Evolutionary conservation across 92 coral and sea anemone species (phyloP).

Genomic region (Desmophyllum pertusum): DNA sequence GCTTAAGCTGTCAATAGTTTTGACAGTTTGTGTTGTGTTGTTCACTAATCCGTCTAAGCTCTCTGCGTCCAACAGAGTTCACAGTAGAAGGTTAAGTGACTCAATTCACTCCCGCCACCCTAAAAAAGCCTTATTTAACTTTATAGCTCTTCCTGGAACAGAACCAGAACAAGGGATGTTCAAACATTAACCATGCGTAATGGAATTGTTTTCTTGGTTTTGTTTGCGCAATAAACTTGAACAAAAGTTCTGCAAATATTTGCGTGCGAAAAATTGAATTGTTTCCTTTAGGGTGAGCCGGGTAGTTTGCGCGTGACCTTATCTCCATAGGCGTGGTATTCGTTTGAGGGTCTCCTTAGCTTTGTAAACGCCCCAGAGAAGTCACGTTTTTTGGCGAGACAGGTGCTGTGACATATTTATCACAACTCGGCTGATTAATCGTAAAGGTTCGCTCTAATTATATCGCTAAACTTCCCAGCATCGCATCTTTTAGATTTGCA

Average conservation of each 20-base stretch:
- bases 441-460: neutral
- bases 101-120: neutral
- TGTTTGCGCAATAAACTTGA: neutral
- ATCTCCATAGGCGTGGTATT: slow-evolving; percentile 34
- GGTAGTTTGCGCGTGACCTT: slow-evolving; percentile 14
- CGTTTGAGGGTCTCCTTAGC: neutral
- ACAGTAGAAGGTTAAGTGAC: slow-evolving; percentile 21
- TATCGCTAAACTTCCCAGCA: neutral
- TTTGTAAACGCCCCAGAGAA: slow-evolving; percentile 4
- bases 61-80: slow-evolving; percentile 26
- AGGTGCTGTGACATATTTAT: slow-evolving; percentile 20
- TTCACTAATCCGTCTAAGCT: slow-evolving; percentile 1
- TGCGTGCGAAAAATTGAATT: neutral
- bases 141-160: neutral
- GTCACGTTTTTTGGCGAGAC: neutral
- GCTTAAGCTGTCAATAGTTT: neutral
- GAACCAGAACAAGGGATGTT: no score
- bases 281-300: neutral
- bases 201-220: neutral
- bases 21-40: neutral
- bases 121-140: neutral
- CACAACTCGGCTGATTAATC: slow-evolving; percentile 5
- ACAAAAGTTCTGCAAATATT: neutral
- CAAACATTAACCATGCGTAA: neutral
- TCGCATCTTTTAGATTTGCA: neutral